phyloP scores from a whole-genome alignment of 2,113 vertebrate genomes.

The Bothrops jararaca region DNA sequence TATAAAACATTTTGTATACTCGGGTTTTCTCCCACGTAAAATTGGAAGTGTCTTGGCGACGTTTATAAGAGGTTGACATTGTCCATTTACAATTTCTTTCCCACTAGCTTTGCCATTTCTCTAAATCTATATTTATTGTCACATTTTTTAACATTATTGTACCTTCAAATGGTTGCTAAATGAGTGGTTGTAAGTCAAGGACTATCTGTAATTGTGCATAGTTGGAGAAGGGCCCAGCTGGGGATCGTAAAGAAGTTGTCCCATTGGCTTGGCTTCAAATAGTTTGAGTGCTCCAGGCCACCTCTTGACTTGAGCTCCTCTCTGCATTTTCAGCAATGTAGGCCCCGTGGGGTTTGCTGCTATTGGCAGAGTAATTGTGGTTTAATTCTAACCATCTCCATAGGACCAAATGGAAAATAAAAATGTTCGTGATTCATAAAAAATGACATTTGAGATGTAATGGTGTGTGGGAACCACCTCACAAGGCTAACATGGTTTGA shows the following conservation, averaged over 20 bases:
- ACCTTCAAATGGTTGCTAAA: too few species aligned
- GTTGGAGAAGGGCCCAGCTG: neutral
- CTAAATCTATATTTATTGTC: neutral
- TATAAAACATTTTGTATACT: too few species aligned
- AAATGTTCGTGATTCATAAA: conserved; percentile 45
- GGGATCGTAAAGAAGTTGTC: neutral
- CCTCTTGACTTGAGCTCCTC: neutral
- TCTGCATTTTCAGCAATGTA: neutral
- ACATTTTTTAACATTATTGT: neutral
- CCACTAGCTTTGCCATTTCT: too few species aligned
- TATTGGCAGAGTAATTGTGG: neutral
- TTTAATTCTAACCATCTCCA: conserved; percentile 42
- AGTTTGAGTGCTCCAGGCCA: neutral
- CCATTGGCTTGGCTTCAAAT: neutral
- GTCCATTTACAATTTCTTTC: too few species aligned
- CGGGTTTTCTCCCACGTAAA: too few species aligned
- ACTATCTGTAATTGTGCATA: neutral
- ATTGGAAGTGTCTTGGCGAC: too few species aligned
- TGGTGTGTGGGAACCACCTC: neutral
- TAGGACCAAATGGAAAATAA: conserved; percentile 51
- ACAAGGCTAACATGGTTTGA: conserved; percentile 6
- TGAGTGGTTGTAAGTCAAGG: too few species aligned
- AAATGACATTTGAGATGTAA: conserved; percentile 31
- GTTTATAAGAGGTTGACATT: too few species aligned
- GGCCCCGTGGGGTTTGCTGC: neutral